phyloP scores from a whole-genome alignment of 2,888 invertebrate genomes.

The Pteria penguin region DNA sequence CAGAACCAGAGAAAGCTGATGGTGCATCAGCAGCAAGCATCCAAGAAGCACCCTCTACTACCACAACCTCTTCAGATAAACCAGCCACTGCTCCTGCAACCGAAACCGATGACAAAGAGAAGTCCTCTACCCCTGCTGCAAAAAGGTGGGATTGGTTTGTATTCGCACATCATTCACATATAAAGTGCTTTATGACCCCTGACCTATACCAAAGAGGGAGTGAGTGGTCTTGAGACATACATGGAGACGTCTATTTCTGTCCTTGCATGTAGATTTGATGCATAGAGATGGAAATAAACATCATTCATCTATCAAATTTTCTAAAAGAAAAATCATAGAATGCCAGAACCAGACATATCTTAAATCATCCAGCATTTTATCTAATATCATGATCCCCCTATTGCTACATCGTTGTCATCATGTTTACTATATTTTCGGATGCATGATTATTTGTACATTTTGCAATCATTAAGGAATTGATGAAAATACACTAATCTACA shows the following conservation, averaged over 20 bases:
- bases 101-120: constrained; percentile 57
- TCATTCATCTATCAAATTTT: background rate
- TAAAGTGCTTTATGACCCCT: background rate
- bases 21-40: constrained; percentile 30
- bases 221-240: background rate
- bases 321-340: no score
- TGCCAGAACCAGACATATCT: no score
- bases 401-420: no score
- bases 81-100: constrained; percentile 34
- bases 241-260: background rate
- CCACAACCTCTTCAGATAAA: background rate
- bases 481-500: no score
- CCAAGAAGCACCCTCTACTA: constrained; percentile 27
- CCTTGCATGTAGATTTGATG: background rate
- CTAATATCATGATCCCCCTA: no score
- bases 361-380: no score
- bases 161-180: constrained; percentile 31
- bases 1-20: constrained; percentile 51
- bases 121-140: constrained; percentile 61
- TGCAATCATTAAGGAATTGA: no score
- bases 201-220: background rate
- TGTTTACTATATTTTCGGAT: no score
- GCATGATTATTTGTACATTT: no score
- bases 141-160: constrained; percentile 72
- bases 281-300: background rate